Base-by-base conservation (phyloP, 2,113 vertebrate genomes). In the Corythoichthys intestinalis region DNA sequence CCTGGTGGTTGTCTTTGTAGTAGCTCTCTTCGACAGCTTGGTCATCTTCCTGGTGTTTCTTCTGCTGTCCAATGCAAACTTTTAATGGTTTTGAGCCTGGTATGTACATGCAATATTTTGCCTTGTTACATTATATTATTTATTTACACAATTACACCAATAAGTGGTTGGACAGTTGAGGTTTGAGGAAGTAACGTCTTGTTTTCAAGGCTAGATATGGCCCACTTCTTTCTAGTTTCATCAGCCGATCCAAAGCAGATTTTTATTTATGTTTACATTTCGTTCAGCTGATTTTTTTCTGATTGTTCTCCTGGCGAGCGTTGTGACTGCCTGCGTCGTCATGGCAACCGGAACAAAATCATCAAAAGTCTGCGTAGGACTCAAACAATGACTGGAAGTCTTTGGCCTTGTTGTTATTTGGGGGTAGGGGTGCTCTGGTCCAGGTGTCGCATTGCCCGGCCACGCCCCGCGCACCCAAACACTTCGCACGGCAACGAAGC, bases 391-490 rank as follows among this genome's bases (percentile, higher is more conserved):
- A 44, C 60, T 9, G 60, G 60, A 62, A 47, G 38, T 20, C 9
- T 56, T 34, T 12, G 41, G n/a, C 37, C 2, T 4, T 47, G 61
- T 63, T 47, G 44, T 63, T 35, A 37, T 63, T 63, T 20, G n/a
- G 41, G 60, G 17, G 17, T 6, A 8, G 41, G 41, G 41, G 41
- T 44, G 17, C 17, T 41, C 9, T n/a, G 38, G 59, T 1, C 52
- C 38, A n/a, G 39, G 59, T 41, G 59, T 61, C 38, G 38, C 10
- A 15, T 61, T 61, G 38, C 59, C 38, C 39, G 59, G 39, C 39
- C 37, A 35, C 59, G 20, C 61, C 20, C 61, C 39, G n/a, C 60
- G 8, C 60, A 12, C 39, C 61, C 61, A 47, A 63, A 63, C 41
- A 47, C 61, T 63, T 28, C 34, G 44, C 41, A 47, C 28, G 61